Evolutionary conservation across 2,888 invertebrate genomes (phyloP).

Genomic region (Belgica antarctica): DNA sequence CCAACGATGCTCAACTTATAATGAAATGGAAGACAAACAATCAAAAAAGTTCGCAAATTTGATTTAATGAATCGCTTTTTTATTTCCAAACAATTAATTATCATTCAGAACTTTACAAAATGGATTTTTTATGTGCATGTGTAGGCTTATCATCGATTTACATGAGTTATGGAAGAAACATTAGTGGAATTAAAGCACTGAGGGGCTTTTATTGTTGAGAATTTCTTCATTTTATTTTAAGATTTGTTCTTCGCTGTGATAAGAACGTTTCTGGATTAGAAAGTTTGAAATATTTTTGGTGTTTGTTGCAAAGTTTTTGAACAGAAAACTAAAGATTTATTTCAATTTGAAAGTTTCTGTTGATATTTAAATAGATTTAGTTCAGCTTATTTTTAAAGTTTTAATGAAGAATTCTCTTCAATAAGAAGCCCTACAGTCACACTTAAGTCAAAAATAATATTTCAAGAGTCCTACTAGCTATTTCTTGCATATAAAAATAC

Average conservation of each 20-base stretch:
- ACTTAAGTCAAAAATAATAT: no score
- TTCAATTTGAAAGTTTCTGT: no score
- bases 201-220: no score
- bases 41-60: background rate
- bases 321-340: no score
- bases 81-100: conserved; percentile 29
- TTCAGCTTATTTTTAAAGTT: background rate
- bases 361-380: no score
- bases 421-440: no score
- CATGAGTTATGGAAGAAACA: background rate
- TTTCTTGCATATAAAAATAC: background rate
- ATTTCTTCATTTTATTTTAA: no score
- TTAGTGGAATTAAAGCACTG: no score
- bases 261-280: no score
- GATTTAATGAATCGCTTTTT: conserved; percentile 3
- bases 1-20: background rate
- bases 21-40: background rate
- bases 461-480: background rate
- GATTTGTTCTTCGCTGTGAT: no score
- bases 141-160: background rate
- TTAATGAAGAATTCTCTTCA: background rate
- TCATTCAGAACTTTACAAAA: conserved; percentile 3
- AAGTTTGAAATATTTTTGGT: no score
- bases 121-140: conserved; percentile 7
- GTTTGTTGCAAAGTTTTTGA: no score